Percentiles rank a stretch among this genome's conserved stretches.
These are phyloP conservation scores for Epizoanthus illoricatus DNA, from an alignment of 92 coral and sea anemone species.

Conservation along the genomic window DNA sequence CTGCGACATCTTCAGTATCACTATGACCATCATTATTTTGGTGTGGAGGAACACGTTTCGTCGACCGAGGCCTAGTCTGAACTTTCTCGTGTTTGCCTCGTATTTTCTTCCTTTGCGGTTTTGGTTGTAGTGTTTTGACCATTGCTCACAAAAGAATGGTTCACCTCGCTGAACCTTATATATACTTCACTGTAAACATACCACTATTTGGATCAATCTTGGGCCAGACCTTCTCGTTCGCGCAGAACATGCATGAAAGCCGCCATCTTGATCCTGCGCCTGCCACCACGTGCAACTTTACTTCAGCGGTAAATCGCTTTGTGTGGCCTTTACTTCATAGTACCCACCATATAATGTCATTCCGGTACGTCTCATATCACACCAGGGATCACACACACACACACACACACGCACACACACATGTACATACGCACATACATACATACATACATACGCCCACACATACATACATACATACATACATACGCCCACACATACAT, in stretches of 20 bases:
- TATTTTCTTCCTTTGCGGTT: slow-evolving; percentile 4
- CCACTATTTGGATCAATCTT: not conserved
- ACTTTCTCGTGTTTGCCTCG: not conserved
- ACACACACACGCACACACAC: too few relatives aligned
- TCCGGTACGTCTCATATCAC: too few relatives aligned
- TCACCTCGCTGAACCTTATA: not conserved
- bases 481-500: too few relatives aligned
- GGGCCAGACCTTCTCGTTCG: not conserved
- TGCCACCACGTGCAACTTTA: slow-evolving; percentile 19
- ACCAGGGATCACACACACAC: too few relatives aligned
- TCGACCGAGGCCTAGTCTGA: not conserved
- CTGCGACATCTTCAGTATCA: not conserved
- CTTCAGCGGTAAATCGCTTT: slow-evolving; percentile 8
- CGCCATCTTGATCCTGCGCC: slow-evolving; percentile 23
- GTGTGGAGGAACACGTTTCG: not conserved
- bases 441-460: too few relatives aligned
- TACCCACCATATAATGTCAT: not conserved
- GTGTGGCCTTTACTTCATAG: not conserved
- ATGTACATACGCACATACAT: too few relatives aligned
- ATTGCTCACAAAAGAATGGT: not conserved
- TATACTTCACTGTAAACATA: not conserved
- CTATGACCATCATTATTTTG: not conserved
- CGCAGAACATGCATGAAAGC: not conserved
- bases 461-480: too few relatives aligned
- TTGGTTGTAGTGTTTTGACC: slow-evolving; percentile 17